These are phyloP conservation scores for Pachyuromys duprasi DNA, from an alignment of 2,797 vertebrate species.

Conservation along the genomic window DNA sequence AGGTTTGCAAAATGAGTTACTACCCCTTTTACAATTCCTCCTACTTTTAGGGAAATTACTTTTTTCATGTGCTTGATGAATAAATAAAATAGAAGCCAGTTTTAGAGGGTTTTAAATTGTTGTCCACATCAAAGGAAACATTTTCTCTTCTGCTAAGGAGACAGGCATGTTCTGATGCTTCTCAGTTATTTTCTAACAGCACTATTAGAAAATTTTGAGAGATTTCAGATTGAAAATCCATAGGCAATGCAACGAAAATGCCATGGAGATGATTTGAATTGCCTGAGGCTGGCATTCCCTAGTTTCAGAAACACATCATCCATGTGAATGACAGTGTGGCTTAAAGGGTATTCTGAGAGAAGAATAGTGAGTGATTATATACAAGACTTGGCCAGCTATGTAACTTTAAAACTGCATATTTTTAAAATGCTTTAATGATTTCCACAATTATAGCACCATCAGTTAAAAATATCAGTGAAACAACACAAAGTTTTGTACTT, in stretches of 20 bases:
- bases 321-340: background rate
- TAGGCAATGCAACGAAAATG: constrained; percentile 39
- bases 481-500: background rate
- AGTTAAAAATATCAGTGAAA: background rate
- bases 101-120: constrained; percentile 65
- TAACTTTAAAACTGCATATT: background rate
- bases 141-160: constrained; percentile 46
- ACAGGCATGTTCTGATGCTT: constrained; percentile 16
- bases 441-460: background rate
- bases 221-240: constrained; percentile 55
- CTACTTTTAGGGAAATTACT: constrained; percentile 61
- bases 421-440: background rate
- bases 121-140: constrained; percentile 58
- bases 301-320: background rate
- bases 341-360: background rate
- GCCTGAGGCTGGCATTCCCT: background rate
- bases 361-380: background rate
- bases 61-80: constrained; percentile 49
- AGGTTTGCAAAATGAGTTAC: constrained; percentile 25
- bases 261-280: background rate
- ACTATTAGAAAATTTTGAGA: constrained; percentile 33
- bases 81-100: constrained; percentile 34
- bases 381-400: background rate
- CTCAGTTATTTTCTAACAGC: constrained; percentile 54
- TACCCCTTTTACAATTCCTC: constrained; percentile 37